Conservation (phyloP, 2,888 invertebrate species). For the Serripes groenlandicus region DNA sequence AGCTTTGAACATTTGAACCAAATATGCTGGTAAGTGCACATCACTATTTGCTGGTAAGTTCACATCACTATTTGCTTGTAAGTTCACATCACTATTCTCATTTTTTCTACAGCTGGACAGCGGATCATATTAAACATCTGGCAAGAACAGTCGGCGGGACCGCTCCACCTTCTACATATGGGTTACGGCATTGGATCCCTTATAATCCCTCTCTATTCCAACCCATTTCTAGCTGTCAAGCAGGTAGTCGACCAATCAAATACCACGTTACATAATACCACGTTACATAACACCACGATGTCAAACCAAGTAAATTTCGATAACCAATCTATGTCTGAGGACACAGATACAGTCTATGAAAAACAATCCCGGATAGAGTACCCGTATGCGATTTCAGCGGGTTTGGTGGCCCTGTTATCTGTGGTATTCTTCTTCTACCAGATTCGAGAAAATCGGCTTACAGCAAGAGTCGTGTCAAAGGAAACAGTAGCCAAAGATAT, state of each 20-base stretch:
- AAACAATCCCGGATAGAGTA: slow-evolving; percentile 70
- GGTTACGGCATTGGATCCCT: slow-evolving; percentile 80
- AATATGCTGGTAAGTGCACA: no score
- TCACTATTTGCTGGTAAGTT: no score
- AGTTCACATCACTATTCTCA: no score
- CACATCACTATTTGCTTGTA: no score
- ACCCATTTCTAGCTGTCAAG: slow-evolving; percentile 72
- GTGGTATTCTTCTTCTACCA: slow-evolving; percentile 68
- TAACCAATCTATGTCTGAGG: not conserved
- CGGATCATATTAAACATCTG: slow-evolving; percentile 72
- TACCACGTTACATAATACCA: not conserved
- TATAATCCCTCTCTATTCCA: slow-evolving; percentile 72
- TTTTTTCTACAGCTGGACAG: slow-evolving; percentile 75
- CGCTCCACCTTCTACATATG: slow-evolving; percentile 75
- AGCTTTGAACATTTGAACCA: no score
- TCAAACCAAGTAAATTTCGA: not conserved
- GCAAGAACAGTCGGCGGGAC: slow-evolving; percentile 74
- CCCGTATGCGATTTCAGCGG: slow-evolving; percentile 68
- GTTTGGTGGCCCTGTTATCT: slow-evolving; percentile 53
- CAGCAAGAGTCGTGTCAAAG: not conserved
- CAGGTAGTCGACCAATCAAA: slow-evolving; percentile 15
- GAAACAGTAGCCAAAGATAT: not conserved
- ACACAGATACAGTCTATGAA: not conserved
- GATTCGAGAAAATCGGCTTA: slow-evolving; percentile 33
- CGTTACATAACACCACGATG: not conserved